Base-by-base conservation (phyloP, 2,113 vertebrate genomes). In the Periophthalmus modestus region DNA sequence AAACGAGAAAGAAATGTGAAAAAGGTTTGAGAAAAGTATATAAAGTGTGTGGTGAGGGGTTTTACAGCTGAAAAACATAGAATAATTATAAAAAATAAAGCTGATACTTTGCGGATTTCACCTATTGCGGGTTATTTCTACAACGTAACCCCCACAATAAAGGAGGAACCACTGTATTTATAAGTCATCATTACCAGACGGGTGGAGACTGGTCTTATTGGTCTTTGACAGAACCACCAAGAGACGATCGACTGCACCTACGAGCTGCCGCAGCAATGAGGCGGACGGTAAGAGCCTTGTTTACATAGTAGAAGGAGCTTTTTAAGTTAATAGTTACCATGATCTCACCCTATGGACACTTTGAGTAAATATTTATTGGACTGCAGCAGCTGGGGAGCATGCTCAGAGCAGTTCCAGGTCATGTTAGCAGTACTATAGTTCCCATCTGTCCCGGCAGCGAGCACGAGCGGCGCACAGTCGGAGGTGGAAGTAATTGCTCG, bases 401-500 rank as follows among this genome's bases (percentile, higher is more conserved):
- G 48, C 36, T 59, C 13, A 13, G 52, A 67, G 34, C 66, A 61
- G 50, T 78, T 66, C 33, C 46, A 69, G 21, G 69, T 57, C 62
- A 55, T 2, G 23, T 63, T 78, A 28, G 16, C 59, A 12, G 68
- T 68, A 81, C 24, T 39, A 21, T 47, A 52, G 59, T 11, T 65
- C 63, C 65, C 63, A 69, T 54, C 65, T 78, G 72, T 66, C 69
- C 50, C 28, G 14, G n/a, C 63, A 59, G 33, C 1, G 13, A 47
- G 28, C 62, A 63, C 14, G 6, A 39, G 68, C 3, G 66, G 68
- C 4, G 52, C 73, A 7, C 3, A 33, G 39, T 66, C 11, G 43
- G 54, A 65, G 68, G 33, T 21, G n/a, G 58, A 61, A 24, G 57
- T 55, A 75, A 81, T 75, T 77, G 68, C 66, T 66, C 2, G 1